phyloP scores from a whole-genome alignment of 92 coral and sea anemone genomes.

The Umimayanthus kanabou region DNA sequence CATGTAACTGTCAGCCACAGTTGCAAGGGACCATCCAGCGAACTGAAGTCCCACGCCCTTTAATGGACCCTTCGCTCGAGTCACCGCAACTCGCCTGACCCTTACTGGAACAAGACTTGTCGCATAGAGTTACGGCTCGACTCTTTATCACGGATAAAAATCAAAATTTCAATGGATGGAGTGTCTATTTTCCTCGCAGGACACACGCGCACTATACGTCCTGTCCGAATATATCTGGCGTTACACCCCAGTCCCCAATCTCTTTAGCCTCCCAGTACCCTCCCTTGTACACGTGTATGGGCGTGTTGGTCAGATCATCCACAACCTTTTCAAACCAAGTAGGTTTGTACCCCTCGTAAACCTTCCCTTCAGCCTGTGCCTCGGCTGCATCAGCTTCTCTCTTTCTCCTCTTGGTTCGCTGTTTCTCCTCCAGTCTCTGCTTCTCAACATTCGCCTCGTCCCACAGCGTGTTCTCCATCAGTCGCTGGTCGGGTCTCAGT shows the following conservation, averaged over 20 bases:
- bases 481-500: constrained; percentile 91
- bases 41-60: neutral
- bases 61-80: neutral
- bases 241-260: constrained; percentile 81
- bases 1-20: neutral
- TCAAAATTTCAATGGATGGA: neutral
- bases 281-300: constrained; percentile 94
- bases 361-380: constrained; percentile 81
- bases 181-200: neutral
- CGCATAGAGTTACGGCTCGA: neutral
- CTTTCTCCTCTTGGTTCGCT: constrained; percentile 81
- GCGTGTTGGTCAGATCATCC: constrained; percentile 74
- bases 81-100: neutral
- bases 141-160: neutral
- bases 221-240: constrained; percentile 87
- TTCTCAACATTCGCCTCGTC: constrained; percentile 97
- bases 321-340: constrained; percentile 93
- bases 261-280: constrained; percentile 99
- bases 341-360: constrained; percentile 90
- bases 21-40: neutral
- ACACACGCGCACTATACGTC: neutral
- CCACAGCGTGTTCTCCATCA: constrained; percentile 93
- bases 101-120: neutral
- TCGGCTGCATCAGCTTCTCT: constrained; percentile 88
- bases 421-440: constrained; percentile 91